phyloP scores from a whole-genome alignment of 1,140 invertebrate genomes.

The Globodera ellingtonae region DNA sequence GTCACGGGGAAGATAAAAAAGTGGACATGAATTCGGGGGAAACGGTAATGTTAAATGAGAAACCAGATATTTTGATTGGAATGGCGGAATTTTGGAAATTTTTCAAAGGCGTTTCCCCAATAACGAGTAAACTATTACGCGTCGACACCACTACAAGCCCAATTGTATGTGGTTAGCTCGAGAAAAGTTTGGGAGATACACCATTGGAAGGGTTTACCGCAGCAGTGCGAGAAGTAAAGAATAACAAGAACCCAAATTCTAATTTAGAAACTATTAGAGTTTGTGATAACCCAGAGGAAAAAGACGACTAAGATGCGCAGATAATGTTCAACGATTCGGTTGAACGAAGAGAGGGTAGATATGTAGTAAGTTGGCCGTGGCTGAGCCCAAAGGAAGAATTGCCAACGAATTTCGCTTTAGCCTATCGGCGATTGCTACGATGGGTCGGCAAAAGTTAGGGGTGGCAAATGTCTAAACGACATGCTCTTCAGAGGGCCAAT shows the following conservation, averaged over 20 bases:
- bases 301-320: background rate
- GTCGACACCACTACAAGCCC: background rate
- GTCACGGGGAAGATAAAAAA: too few relatives aligned
- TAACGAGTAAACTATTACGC: background rate
- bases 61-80: background rate
- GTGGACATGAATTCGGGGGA: too few relatives aligned
- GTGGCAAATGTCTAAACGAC: background rate
- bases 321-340: background rate
- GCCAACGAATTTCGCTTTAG: background rate
- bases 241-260: background rate
- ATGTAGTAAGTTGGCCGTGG: conserved; percentile 12
- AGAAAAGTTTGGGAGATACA: too few relatives aligned
- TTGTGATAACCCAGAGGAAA: background rate
- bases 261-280: conserved; percentile 14
- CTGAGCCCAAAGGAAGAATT: background rate
- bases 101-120: background rate
- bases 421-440: conserved; percentile 5
- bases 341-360: background rate
- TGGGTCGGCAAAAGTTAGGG: background rate
- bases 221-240: background rate
- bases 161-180: background rate
- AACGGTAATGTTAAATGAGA: too few relatives aligned
- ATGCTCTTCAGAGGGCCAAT: background rate
- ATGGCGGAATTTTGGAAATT: conserved; percentile 16
- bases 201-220: too few relatives aligned